These are phyloP conservation scores for Xenops minutus DNA, from an alignment of 2,797 vertebrate genomes.

Conservation along the genomic window DNA sequence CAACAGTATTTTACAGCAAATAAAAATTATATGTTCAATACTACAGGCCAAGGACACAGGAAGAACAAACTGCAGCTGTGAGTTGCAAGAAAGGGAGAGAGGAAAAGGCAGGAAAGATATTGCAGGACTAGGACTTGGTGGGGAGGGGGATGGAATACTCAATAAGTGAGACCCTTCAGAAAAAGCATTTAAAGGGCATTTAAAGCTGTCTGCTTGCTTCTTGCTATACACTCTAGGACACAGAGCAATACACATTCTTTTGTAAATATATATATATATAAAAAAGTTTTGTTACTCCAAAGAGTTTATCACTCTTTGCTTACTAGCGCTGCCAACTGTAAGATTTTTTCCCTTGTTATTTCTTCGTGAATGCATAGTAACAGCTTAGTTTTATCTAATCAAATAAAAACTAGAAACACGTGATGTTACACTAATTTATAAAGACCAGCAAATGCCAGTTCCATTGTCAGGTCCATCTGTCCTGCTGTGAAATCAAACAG, in stretches of 20 bases:
- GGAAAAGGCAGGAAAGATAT: not conserved
- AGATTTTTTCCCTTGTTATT: not conserved
- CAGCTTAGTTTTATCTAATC: not conserved
- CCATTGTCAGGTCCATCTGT: not conserved
- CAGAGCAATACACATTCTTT: not conserved
- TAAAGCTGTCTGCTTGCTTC: not conserved
- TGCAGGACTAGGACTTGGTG: not conserved
- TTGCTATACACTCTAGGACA: not conserved
- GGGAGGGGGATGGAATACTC: fast-evolving
- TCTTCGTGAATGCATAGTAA: not conserved
- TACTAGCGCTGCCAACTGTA: not conserved
- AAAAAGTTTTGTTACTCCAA: not conserved
- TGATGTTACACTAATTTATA: not conserved
- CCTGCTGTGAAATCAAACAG: not conserved
- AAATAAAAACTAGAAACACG: not conserved
- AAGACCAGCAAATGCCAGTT: not conserved
- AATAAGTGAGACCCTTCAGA: not conserved
- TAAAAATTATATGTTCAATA: not conserved
- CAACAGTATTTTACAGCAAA: not conserved
- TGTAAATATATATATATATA: not conserved
- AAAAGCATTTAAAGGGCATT: not conserved
- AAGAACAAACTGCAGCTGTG: not conserved
- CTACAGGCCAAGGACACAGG: not conserved
- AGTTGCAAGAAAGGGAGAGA: not conserved
- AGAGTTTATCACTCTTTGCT: not conserved